A percentile compares a stretch with the other conserved stretches of the same genome.
Conservation (phyloP, 2,888 invertebrate genomes). For the Cactoblastis cactorum region DNA sequence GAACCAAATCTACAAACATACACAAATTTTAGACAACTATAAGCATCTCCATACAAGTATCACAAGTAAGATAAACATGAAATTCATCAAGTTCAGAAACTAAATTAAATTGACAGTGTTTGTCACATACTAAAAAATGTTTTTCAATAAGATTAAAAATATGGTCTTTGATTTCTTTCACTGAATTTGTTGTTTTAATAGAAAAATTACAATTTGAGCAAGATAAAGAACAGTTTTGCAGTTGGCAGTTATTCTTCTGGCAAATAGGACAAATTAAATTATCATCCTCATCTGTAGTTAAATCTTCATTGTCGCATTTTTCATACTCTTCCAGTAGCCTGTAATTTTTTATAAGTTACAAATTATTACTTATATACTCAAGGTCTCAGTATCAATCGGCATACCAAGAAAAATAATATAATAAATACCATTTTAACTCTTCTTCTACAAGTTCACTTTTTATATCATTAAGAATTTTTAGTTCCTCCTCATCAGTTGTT, state of each 20-base stretch:
- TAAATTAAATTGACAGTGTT: conserved; percentile 47
- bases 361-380: no score
- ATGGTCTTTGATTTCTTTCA: conserved; percentile 45
- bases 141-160: conserved; percentile 46
- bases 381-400: no score
- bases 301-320: conserved; percentile 58
- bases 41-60: conserved; percentile 57
- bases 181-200: conserved; percentile 42
- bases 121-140: conserved; percentile 45
- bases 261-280: conserved; percentile 77
- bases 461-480: conserved; percentile 51
- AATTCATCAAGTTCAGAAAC: conserved; percentile 48
- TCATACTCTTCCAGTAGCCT: conserved; percentile 69
- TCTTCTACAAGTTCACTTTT: conserved; percentile 64
- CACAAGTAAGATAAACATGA: conserved; percentile 64
- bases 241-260: conserved; percentile 54
- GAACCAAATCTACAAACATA: no score
- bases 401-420: no score
- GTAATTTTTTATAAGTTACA: no score
- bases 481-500: conserved; percentile 49
- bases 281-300: conserved; percentile 55
- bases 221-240: conserved; percentile 29
- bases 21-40: conserved; percentile 36
- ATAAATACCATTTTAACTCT: conserved; percentile 67
- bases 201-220: conserved; percentile 57